Evolutionary conservation across 2,888 invertebrate species (phyloP).

Genomic region (Orgyia antiqua): DNA sequence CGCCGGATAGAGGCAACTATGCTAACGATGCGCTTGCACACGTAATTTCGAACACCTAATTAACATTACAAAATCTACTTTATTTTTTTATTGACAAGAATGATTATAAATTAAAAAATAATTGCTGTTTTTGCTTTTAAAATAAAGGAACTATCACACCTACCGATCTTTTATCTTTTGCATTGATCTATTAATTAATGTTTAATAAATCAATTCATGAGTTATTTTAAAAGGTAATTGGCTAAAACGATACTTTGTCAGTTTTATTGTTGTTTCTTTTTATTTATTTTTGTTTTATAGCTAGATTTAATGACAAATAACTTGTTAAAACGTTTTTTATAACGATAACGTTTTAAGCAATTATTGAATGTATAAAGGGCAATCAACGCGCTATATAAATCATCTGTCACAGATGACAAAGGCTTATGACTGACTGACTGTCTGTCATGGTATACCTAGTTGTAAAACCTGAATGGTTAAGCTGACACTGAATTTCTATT

Average conservation of each 20-base stretch:
- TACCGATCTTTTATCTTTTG: conserved; percentile 21
- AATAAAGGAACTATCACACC: conserved; percentile 13
- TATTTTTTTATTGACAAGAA: conserved; percentile 1
- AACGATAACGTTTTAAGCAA: too few relatives aligned
- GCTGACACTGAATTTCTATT: too few relatives aligned
- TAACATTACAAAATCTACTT: conserved; percentile 8
- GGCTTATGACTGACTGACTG: too few relatives aligned
- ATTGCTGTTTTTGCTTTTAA: background rate
- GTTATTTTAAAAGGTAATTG: conserved; percentile 19
- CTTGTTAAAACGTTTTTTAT: too few relatives aligned
- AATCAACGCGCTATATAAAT: too few relatives aligned
- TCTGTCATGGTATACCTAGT: too few relatives aligned
- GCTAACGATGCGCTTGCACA: conserved; percentile 22
- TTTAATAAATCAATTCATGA: conserved; percentile 24
- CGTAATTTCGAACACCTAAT: conserved; percentile 6
- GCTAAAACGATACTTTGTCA: conserved; percentile 7
- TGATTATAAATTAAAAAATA: conserved; percentile 2
- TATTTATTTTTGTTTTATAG: too few relatives aligned
- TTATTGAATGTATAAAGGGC: too few relatives aligned
- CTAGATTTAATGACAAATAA: too few relatives aligned
- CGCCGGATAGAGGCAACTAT: conserved; percentile 31
- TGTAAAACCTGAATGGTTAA: too few relatives aligned
- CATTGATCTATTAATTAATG: conserved; percentile 27
- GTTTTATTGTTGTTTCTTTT: conserved; percentile 5
- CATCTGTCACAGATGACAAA: too few relatives aligned